Percentiles rank a stretch among this genome's conserved stretches.
phyloP scores from a whole-genome alignment of 2,113 vertebrate species.

The Aegotheles bennettii region DNA sequence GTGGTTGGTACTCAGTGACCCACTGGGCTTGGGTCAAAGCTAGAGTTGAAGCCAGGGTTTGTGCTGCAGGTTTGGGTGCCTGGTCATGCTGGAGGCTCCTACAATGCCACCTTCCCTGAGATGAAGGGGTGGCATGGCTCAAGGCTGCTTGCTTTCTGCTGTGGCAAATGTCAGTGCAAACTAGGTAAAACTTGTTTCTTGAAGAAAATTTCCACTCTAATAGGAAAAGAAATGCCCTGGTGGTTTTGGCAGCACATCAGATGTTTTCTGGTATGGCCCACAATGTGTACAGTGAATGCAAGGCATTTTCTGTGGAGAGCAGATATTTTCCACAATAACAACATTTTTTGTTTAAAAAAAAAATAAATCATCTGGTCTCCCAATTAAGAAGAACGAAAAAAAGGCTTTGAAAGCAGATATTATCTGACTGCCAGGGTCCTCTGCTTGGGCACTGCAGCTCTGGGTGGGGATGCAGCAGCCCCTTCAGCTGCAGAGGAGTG shows the following conservation, averaged over 20 bases:
- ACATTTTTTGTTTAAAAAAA: not conserved
- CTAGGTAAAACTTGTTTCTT: constrained; percentile 28
- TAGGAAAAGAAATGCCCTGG: not conserved
- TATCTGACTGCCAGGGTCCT: not conserved
- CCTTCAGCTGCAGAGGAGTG: not conserved
- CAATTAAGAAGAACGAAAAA: not conserved
- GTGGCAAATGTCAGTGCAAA: not conserved
- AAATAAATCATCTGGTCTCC: not conserved
- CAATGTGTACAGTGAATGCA: not conserved
- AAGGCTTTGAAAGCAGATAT: not conserved
- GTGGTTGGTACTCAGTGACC: not conserved
- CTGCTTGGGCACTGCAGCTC: not conserved
- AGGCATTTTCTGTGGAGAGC: constrained; percentile 16
- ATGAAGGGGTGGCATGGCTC: not conserved
- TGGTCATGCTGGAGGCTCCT: not conserved
- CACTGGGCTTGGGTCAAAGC: not conserved
- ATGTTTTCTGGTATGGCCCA: constrained; percentile 8
- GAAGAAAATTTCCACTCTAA: constrained; percentile 10
- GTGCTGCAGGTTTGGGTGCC: not conserved
- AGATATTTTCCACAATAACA: constrained; percentile 43
- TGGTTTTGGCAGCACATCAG: constrained; percentile 29
- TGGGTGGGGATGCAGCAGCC: not conserved
- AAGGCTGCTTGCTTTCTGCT: not conserved
- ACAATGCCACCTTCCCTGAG: not conserved
- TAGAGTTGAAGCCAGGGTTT: not conserved